Conservation (phyloP, 2,888 invertebrate genomes). For the Calameuta pallipes region DNA sequence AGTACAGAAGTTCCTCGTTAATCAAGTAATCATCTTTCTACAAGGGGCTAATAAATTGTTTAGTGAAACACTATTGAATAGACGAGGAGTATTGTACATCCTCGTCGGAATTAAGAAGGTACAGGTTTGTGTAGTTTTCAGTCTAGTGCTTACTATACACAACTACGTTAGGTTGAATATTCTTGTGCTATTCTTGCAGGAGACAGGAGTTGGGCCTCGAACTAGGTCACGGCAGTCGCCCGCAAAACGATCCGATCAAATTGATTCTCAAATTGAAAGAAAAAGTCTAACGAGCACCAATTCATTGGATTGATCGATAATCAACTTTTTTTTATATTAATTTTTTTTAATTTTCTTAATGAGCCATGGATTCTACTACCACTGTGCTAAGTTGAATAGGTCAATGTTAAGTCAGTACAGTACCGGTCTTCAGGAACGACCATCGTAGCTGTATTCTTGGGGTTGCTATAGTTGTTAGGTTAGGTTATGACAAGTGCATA, state of each 20-base stretch:
- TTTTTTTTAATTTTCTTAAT: neutral
- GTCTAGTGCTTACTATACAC: neutral
- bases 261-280: conserved; percentile 38
- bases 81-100: neutral
- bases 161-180: neutral
- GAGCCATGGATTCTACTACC: neutral
- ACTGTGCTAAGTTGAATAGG: neutral
- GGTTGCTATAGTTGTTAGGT: neutral
- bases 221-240: conserved; percentile 60
- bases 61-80: neutral
- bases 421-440: neutral
- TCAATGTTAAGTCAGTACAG: neutral
- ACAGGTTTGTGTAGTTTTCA: neutral
- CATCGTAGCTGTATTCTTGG: neutral
- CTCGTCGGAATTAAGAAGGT: neutral
- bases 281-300: neutral
- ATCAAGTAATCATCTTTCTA: neutral
- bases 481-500: neutral
- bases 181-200: conserved; percentile 25
- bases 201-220: conserved; percentile 50
- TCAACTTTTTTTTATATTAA: neutral
- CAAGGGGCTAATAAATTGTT: neutral
- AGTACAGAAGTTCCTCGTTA: neutral
- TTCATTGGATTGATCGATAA: neutral
- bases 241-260: conserved; percentile 57